These are phyloP conservation scores for Megalops atlanticus DNA, from an alignment of 2,113 vertebrate genomes.

Conservation along the genomic window DNA sequence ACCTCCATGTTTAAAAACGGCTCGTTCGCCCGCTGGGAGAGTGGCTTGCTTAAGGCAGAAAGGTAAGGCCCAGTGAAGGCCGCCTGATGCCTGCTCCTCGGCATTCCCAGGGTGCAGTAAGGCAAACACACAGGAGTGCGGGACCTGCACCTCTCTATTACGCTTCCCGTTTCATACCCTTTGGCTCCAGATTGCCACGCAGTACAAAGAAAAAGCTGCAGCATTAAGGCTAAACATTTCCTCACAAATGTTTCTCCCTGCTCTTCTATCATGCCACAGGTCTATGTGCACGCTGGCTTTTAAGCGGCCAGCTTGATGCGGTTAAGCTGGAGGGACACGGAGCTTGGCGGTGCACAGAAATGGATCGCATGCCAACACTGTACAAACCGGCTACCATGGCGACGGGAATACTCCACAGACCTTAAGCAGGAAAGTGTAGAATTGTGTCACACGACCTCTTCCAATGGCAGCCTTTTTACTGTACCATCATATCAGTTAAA, in stretches of 20 bases:
- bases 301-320: slow-evolving; percentile 48
- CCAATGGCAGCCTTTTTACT: neutral
- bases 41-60: slow-evolving; percentile 4
- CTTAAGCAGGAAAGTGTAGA: slow-evolving; percentile 45
- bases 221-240: slow-evolving; percentile 45
- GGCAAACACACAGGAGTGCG: slow-evolving; percentile 33
- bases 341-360: slow-evolving; percentile 1
- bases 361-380: slow-evolving; percentile 7
- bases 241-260: slow-evolving; percentile 74
- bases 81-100: slow-evolving; percentile 11
- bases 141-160: neutral
- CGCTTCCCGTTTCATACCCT: slow-evolving; percentile 4
- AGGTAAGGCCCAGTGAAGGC: slow-evolving; percentile 4
- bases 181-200: slow-evolving; percentile 40
- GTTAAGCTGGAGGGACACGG: slow-evolving; percentile 33
- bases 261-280: slow-evolving; percentile 76
- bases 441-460: too few relatives aligned
- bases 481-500: neutral
- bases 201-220: slow-evolving; percentile 19
- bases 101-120: slow-evolving; percentile 25
- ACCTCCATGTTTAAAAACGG: neutral
- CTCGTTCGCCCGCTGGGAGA: neutral
- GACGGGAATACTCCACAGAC: neutral
- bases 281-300: slow-evolving; percentile 69
- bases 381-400: slow-evolving; percentile 35